Evolutionary conservation across 2,113 vertebrate genomes (phyloP).

Genomic region (Oryzias celebensis): DNA sequence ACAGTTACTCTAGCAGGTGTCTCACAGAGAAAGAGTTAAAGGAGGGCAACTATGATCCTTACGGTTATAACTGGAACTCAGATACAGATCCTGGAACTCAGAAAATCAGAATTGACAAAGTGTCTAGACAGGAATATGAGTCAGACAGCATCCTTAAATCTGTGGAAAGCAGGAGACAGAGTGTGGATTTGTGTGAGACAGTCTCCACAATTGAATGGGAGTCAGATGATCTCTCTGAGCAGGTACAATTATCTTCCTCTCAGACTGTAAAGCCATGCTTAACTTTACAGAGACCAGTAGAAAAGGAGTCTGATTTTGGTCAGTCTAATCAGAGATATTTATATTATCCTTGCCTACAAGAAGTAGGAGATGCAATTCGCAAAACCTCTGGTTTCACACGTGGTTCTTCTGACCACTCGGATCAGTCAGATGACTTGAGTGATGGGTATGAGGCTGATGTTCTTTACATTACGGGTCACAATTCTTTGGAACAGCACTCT

Average conservation of each 20-base stretch:
- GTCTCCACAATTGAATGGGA: not conserved
- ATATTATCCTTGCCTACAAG: conserved; percentile 46
- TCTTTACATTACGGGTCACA: conserved; percentile 1
- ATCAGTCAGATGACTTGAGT: conserved; percentile 15
- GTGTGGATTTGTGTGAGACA: not conserved
- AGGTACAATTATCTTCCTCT: conserved; percentile 1
- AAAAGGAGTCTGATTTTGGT: conserved; percentile 7
- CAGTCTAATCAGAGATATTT: conserved; percentile 51
- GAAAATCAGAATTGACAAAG: not conserved
- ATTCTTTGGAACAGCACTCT: conserved; percentile 13
- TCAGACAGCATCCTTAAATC: conserved; percentile 1
- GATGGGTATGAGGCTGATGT: conserved; percentile 26
- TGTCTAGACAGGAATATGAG: not conserved
- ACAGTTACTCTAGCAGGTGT: conserved; percentile 2
- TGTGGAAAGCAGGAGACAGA: not conserved
- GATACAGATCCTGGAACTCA: conserved; percentile 1
- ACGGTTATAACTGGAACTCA: not conserved
- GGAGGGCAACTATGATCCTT: not conserved
- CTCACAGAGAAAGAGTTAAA: conserved; percentile 5
- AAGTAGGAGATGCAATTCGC: conserved; percentile 2
- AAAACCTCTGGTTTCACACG: not conserved
- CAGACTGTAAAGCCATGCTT: conserved; percentile 4
- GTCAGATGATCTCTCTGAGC: not conserved
- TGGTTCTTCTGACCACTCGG: not conserved
- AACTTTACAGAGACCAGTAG: not conserved